Conservation (phyloP, 2,113 vertebrate species). For the Illadopsis cleaveri region DNA sequence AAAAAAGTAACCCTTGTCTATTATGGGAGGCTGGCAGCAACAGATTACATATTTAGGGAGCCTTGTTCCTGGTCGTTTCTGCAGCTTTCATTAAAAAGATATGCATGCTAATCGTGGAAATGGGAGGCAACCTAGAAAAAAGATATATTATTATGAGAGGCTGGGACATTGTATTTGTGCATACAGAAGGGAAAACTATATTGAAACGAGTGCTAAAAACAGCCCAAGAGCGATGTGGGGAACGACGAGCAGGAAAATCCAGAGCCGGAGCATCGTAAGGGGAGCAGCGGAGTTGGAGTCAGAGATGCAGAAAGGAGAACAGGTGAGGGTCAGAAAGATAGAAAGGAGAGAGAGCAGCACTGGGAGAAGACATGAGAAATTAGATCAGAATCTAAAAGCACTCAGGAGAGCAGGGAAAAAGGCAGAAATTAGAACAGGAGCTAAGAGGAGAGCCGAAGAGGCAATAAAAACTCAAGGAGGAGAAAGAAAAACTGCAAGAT, state of each 20-base stretch:
- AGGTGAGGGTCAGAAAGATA: slow-evolving; percentile 74
- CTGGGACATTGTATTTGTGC: slow-evolving; percentile 30
- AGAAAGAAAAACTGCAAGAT: slow-evolving; percentile 65
- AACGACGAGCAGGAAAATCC: neutral
- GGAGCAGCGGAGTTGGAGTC: slow-evolving; percentile 39
- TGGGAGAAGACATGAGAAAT: slow-evolving; percentile 81
- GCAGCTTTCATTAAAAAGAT: slow-evolving; percentile 52
- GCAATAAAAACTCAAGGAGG: slow-evolving; percentile 72
- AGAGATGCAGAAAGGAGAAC: slow-evolving; percentile 61
- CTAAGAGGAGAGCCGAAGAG: slow-evolving; percentile 74
- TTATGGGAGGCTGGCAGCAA: slow-evolving; percentile 22
- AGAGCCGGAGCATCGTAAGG: neutral
- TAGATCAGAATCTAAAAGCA: slow-evolving; percentile 78
- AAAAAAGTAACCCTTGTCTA: neutral
- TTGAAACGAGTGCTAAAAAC: slow-evolving; percentile 31
- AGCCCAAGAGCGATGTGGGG: neutral
- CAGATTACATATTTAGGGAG: slow-evolving; percentile 25
- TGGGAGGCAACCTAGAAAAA: slow-evolving; percentile 57
- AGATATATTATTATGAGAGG: slow-evolving; percentile 38
- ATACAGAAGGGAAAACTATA: slow-evolving; percentile 36
- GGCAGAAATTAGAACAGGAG: slow-evolving; percentile 81
- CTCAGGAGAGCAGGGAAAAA: slow-evolving; percentile 78
- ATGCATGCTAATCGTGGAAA: neutral
- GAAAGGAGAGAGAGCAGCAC: slow-evolving; percentile 74
- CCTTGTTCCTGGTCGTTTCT: neutral